Base-by-base conservation (phyloP, 2,888 invertebrate species). In the Metellina segmentata region DNA sequence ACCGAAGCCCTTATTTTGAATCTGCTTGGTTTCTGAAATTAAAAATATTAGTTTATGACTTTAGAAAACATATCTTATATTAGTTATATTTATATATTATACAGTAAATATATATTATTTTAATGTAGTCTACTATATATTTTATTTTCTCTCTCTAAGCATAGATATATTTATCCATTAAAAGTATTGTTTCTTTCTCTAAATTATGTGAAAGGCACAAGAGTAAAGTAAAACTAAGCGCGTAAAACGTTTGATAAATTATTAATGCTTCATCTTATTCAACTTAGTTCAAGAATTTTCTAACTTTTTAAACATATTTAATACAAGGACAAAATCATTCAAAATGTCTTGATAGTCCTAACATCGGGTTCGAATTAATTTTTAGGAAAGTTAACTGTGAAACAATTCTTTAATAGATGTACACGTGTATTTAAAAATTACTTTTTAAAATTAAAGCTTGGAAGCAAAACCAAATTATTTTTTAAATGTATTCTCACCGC, bases 151-250 rank as follows among this genome's bases (percentile, higher is more conserved):
- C n/a, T n/a, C 16, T 61, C 61, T 61, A 61, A 61, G 61, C 61
- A 61, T 61, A 19, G 51, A 78, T 78, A 19, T 78, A 52, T 51
- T 52, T 19, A 19, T 52, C 19, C 51, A 1, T 5, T 51, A 19
- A 51, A 52, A 20, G n/a, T 78, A 49, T 34, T 19, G 19, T 52
- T 52, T 19, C 49, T n/a, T 8, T 52, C 16, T 75, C 20, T 78
- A 19, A 78, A 6, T 52, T 9, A 19, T 19, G 48, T 52, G 52
- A 34, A 78, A 78, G 53, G 78, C 78, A 78, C 78, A 52, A 78
- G 19, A 78, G 8, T 52, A 9, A 78, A 78, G 8, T 9, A 19
- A 13, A 75, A 9, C 11, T 8, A 5, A 61, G 61, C 16, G 16
- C 16, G 0, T 61, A 16, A 61, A 61, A 34, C 4, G 34, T 34